A percentile compares a stretch with the other conserved stretches of the same genome.
These are phyloP conservation scores for Emmelina monodactyla DNA, from an alignment of 2,888 invertebrate species.

Conservation along the genomic window DNA sequence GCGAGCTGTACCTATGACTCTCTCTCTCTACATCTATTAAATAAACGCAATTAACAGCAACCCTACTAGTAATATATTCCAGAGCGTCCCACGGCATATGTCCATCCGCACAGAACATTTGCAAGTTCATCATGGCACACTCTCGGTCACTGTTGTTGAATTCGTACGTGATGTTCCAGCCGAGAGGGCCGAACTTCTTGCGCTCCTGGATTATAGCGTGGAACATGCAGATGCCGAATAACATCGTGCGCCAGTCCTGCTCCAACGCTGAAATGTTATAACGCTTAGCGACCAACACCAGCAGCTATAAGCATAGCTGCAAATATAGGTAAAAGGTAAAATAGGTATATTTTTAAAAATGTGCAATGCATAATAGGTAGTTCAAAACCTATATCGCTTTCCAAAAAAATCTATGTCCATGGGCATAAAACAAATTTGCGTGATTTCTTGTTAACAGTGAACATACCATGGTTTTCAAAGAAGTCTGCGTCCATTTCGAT, in stretches of 20 bases:
- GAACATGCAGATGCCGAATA: constrained; percentile 89
- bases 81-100: constrained; percentile 89
- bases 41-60: too few species aligned
- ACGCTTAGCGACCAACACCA: too few species aligned
- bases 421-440: too few species aligned
- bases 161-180: constrained; percentile 94
- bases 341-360: too few species aligned
- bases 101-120: constrained; percentile 78
- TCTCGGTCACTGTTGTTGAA: constrained; percentile 93
- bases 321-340: too few species aligned
- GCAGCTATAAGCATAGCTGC: too few species aligned
- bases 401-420: too few species aligned
- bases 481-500: constrained; percentile 78
- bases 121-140: constrained; percentile 85
- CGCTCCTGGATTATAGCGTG: constrained; percentile 93
- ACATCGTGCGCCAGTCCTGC: constrained; percentile 75
- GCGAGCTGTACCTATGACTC: too few species aligned
- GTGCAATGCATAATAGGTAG: too few species aligned
- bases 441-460: too few species aligned
- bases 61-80: constrained; percentile 87
- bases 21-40: too few species aligned
- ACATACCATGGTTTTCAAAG: constrained; percentile 80
- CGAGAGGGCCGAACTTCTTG: constrained; percentile 88
- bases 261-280: constrained; percentile 65
- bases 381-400: too few species aligned